Evolutionary conservation across 2,888 invertebrate genomes (phyloP).

Genomic region (Callyntrura guangdongensis): DNA sequence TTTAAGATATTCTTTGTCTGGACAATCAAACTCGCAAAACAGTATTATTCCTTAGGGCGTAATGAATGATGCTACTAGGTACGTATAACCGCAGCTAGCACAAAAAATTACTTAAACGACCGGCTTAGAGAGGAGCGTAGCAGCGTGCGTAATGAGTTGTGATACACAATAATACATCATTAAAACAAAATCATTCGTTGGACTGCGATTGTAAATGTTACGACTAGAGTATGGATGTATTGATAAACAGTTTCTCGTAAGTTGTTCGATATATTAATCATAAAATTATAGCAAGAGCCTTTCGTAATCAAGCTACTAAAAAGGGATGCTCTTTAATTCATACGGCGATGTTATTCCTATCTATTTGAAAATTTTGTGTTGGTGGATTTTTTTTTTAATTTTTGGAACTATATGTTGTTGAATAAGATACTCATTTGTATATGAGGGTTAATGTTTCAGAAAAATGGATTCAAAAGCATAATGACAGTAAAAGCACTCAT

Average conservation of each 20-base stretch:
- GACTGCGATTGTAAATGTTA: background rate
- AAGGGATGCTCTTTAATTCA: too few species aligned
- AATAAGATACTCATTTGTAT: too few species aligned
- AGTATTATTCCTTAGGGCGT: background rate
- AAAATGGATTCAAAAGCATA: background rate
- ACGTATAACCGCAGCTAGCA: too few species aligned
- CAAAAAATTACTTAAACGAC: background rate
- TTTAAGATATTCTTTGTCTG: background rate
- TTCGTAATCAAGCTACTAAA: too few species aligned
- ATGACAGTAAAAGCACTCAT: background rate
- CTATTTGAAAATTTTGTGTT: too few species aligned
- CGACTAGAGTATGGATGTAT: background rate
- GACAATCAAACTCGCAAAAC: conserved; percentile 8
- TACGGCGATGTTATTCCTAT: too few species aligned
- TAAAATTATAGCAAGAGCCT: background rate
- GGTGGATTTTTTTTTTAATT: too few species aligned
- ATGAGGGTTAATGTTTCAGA: background rate
- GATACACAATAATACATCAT: background rate
- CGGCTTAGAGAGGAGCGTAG: background rate
- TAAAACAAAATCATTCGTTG: background rate
- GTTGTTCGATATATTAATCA: background rate
- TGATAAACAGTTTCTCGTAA: too few species aligned
- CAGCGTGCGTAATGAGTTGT: background rate
- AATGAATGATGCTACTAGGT: background rate
- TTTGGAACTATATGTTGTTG: too few species aligned